Base-by-base conservation (phyloP, 2,113 vertebrate species). In the Pungitius pungitius region DNA sequence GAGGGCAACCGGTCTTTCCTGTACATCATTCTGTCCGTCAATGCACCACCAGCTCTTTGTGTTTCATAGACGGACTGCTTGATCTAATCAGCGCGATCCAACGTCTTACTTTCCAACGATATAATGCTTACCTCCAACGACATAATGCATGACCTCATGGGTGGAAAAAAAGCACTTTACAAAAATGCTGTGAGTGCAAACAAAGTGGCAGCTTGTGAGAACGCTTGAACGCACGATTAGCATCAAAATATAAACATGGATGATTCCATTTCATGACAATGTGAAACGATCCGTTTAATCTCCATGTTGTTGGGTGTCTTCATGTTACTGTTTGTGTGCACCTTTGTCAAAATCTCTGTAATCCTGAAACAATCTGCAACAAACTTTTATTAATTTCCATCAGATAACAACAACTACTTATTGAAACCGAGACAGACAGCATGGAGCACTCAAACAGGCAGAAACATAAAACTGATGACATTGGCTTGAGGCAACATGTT, bases 1-100 rank as follows among this genome's bases (percentile, higher is more conserved):
- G 26, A 35, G 37, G 33, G 3, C 55, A 88, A 68, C 80, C 47
- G 43, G 78, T 82, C 35, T 63, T 77, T 77, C 66, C 64, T 62
- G 56, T 63, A 30, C 6, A 17, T 63, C 20, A 1, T n/a, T 37
- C 2, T 45, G 42, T 45, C 59, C 58, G 51, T 81, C 56, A 14
- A 12, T 56, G 24, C 62, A 43, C 49, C 43, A 57, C 55, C 37
- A 24, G 5, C 20, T 37, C 55, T 55, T 64, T 74, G 67, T 43
- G 27, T 57, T 20, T 49, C 80, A 22, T 40, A 6, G 33, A 22
- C 24, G 42, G 56, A 51, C 70, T 60, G 57, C 26, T 24, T 73
- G 63, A 70, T 85, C 55, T 63, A 66, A 82, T 74, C 33, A 8
- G 66, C 6, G 17, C 40, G 62, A 69, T 68, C 51, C 67, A 82